phyloP scores from a whole-genome alignment of 2,797 vertebrate species.

The Thamnophis elegans region DNA sequence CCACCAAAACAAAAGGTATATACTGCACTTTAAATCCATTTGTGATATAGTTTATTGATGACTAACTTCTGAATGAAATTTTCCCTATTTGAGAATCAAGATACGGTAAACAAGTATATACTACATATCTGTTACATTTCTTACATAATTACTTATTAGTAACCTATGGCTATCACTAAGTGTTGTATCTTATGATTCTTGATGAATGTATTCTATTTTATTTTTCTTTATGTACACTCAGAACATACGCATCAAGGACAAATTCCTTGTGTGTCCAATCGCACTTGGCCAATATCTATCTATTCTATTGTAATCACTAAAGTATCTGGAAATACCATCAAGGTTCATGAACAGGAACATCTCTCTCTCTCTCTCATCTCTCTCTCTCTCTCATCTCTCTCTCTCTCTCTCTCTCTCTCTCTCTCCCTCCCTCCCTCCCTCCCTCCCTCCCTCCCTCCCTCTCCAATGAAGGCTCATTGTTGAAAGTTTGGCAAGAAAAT shows the following conservation, averaged over 20 bases:
- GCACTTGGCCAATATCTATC: too few species aligned
- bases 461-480: too few species aligned
- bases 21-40: neutral
- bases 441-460: neutral
- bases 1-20: neutral
- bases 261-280: too few species aligned
- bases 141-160: neutral
- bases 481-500: slow-evolving; percentile 80
- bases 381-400: too few species aligned
- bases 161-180: too few species aligned
- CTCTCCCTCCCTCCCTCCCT: neutral
- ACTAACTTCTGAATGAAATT: neutral
- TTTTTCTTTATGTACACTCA: too few species aligned
- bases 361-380: too few species aligned
- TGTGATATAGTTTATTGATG: neutral
- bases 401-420: neutral
- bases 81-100: too few species aligned
- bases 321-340: neutral
- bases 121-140: neutral
- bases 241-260: too few species aligned
- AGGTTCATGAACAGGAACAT: neutral
- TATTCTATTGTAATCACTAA: neutral
- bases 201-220: too few species aligned
- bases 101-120: neutral
- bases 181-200: too few species aligned